Evolutionary conservation across 23 tunicate genomes (phyloP).

Genomic region (Aplidium turbinatum): DNA sequence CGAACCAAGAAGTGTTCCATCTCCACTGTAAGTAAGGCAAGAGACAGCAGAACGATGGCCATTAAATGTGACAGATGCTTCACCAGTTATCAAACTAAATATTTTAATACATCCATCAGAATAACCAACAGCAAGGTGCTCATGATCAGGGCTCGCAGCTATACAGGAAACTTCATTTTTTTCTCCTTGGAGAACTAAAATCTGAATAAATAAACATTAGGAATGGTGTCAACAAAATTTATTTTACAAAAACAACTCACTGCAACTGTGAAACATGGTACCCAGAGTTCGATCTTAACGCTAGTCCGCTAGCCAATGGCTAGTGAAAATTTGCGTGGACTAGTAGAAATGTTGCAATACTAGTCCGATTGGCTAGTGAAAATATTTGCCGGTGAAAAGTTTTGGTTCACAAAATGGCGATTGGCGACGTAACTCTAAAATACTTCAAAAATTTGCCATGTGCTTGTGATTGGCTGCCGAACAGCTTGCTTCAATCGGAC

Average conservation of each 20-base stretch:
- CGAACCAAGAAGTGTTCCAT: conserved; percentile 83
- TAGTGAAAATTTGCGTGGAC: too few relatives aligned
- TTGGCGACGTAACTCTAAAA: too few relatives aligned
- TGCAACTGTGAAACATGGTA: background rate
- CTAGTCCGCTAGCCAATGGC: too few relatives aligned
- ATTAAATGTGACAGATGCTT: conserved; percentile 54
- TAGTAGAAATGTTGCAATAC: too few relatives aligned
- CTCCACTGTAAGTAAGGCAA: conserved; percentile 52
- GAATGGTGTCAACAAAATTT: background rate
- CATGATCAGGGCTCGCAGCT: conserved; percentile 48
- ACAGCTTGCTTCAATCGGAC: too few relatives aligned
- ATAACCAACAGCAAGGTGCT: conserved; percentile 79
- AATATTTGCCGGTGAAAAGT: too few relatives aligned
- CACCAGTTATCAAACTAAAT: conserved; percentile 68
- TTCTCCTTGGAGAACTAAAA: conserved; percentile 72
- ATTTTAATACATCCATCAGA: conserved; percentile 68
- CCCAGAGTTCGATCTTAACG: background rate
- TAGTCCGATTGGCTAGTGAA: too few relatives aligned
- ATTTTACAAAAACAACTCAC: background rate
- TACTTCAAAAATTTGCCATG: too few relatives aligned
- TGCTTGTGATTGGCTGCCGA: too few relatives aligned
- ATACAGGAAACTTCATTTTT: conserved; percentile 65
- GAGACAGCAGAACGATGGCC: conserved; percentile 83
- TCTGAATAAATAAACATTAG: conserved; percentile 20
- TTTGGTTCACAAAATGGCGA: too few relatives aligned